A percentile compares a stretch with the other conserved stretches of the same genome.
Evolutionary conservation across 2,113 vertebrate genomes (phyloP).

Genomic region (Tursiops truncatus): DNA sequence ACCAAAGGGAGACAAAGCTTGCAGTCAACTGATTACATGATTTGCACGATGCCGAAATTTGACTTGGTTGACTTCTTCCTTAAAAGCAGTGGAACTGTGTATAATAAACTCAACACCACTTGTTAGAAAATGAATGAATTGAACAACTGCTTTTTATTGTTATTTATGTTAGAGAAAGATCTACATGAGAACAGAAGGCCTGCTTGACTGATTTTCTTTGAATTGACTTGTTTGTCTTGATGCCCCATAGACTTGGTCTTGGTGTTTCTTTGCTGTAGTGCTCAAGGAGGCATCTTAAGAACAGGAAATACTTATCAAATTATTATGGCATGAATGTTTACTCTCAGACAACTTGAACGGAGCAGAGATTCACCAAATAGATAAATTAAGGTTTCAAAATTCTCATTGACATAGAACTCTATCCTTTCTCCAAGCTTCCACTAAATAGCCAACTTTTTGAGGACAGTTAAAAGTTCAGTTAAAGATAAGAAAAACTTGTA

Average conservation of each 20-base stretch:
- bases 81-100: background rate
- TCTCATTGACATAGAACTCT: background rate
- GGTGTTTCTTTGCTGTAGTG: background rate
- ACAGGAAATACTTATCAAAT: background rate
- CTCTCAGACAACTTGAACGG: background rate
- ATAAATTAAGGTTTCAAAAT: background rate
- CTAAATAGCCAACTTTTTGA: background rate
- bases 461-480: background rate
- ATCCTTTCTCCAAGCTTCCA: background rate
- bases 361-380: background rate
- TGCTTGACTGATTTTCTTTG: background rate
- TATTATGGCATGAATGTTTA: background rate
- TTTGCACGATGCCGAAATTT: background rate
- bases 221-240: background rate
- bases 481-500: constrained; percentile 6
- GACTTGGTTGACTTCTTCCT: background rate
- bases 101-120: background rate
- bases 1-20: background rate
- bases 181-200: background rate
- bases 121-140: background rate
- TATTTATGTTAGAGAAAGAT: background rate
- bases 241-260: background rate
- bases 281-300: background rate
- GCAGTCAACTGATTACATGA: background rate
- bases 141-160: background rate